Base-by-base conservation (phyloP, 2,888 invertebrate species). In the Craniophora ligustri region DNA sequence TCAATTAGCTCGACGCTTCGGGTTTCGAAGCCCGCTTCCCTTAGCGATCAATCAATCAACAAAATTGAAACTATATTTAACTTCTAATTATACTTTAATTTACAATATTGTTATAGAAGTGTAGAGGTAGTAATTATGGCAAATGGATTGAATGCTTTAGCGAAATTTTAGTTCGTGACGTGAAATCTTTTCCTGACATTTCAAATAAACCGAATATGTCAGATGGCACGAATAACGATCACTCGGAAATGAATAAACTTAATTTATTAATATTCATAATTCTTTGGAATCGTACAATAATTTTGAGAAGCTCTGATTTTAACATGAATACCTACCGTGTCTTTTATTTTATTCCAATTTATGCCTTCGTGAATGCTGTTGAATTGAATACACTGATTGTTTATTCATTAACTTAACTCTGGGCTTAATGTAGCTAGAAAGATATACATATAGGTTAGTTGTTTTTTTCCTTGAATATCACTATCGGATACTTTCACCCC, bases 381-480 rank as follows among this genome's bases (percentile, higher is more conserved):
- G 10, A 63, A 63, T 46, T 63, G 8, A 36, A 45, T 45, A 40
- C 13, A 4, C 26, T 23, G 1, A n/a, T n/a, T 26, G 28, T 45
- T 63, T 32, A 35, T 55, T 31, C 26, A 8, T 10, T 30, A 59
- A 36, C 40, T 34, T 45, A 51, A 41, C 14, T 15, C 18, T 32
- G 11, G 31, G 14, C 8, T 3, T 3, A 23, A 31, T 26, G 35
- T 34, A 8, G n/a, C 8, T 10, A 3, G 19, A 5, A 21, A 36
- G 6, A 2, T 36, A 19, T 30, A 59, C 39, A 30, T 30, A n/a
- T n/a, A n/a, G 39, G 5, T 44, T 14, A 7, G 1, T 11, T 4
- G 0, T 23, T 30, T 2, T 18, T 39, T 2, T 1, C 0, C 1
- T 3, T 0, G 2, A 30, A 8, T 8, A 5, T 7, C n/a, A n/a